Conservation (phyloP, 2,888 invertebrate species). For the Brenthis daphne region DNA sequence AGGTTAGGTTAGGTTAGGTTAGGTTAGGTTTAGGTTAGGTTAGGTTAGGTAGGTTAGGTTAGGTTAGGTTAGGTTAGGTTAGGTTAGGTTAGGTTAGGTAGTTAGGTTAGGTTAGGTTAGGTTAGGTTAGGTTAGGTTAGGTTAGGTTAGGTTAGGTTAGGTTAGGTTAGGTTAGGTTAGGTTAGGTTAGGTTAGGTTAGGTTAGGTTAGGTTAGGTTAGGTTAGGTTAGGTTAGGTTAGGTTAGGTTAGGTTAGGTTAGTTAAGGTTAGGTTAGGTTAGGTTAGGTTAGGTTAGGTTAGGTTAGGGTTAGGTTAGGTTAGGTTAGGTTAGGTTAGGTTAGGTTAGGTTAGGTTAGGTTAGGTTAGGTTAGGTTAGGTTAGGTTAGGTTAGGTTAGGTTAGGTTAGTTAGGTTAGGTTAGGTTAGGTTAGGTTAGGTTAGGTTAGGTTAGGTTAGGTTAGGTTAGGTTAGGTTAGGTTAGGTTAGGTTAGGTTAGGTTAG, state of each 20-base stretch:
- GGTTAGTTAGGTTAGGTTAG: conserved; percentile 11
- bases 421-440: conserved; percentile 11
- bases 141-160: conserved; percentile 16
- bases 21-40: no score
- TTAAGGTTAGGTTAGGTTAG: background rate
- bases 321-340: conserved; percentile 11
- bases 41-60: conserved; percentile 12
- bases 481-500: conserved; percentile 9
- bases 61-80: conserved; percentile 9
- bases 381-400: conserved; percentile 11
- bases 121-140: conserved; percentile 15
- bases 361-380: conserved; percentile 11
- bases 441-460: conserved; percentile 1
- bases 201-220: conserved; percentile 16
- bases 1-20: no score
- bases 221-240: conserved; percentile 16
- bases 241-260: conserved; percentile 16
- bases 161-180: conserved; percentile 15
- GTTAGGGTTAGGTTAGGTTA: conserved; percentile 11
- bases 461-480: background rate
- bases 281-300: conserved; percentile 2
- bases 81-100: conserved; percentile 8
- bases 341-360: conserved; percentile 11
- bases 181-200: conserved; percentile 16
- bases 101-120: conserved; percentile 14